phyloP scores from a whole-genome alignment of 2,888 invertebrate species.

The Teleiodes luculella region DNA sequence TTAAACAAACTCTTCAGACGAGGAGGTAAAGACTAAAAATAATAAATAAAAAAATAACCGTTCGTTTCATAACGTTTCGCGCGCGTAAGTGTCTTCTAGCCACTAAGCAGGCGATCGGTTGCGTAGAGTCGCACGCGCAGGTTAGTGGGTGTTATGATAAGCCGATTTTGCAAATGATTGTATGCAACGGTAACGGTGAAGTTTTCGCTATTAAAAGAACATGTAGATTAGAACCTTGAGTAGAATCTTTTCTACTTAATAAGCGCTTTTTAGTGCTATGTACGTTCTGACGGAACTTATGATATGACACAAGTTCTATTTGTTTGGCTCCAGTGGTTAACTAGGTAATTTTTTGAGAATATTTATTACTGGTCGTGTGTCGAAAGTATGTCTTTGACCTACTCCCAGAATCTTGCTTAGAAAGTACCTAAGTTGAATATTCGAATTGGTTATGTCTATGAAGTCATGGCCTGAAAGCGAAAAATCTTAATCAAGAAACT shows the following conservation, averaged over 20 bases:
- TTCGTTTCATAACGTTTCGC: constrained; percentile 10
- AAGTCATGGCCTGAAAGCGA: no score
- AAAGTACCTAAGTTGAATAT: neutral
- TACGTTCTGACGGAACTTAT: constrained; percentile 4
- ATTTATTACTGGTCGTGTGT: neutral
- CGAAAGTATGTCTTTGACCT: neutral
- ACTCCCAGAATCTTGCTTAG: neutral
- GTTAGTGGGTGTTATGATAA: constrained; percentile 38
- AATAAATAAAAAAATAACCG: neutral
- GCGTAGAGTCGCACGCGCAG: constrained; percentile 28
- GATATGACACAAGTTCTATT: neutral
- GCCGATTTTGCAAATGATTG: constrained; percentile 29
- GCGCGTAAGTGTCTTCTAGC: constrained; percentile 11
- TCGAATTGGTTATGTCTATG: no score
- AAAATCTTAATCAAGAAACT: no score
- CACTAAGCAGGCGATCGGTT: constrained; percentile 7
- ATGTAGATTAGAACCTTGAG: neutral
- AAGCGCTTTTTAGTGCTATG: constrained; percentile 9
- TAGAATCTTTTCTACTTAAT: no score
- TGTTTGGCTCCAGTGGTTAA: constrained; percentile 3
- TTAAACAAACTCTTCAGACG: constrained; percentile 5
- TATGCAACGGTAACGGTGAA: constrained; percentile 6
- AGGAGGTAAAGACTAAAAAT: neutral
- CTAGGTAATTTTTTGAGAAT: neutral
- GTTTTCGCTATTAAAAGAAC: neutral